Evolutionary conservation across 2,797 vertebrate species (phyloP), one percentile per base, ranked within the genome.

Genomic region (Kryptolebias ocellatus): DNA sequence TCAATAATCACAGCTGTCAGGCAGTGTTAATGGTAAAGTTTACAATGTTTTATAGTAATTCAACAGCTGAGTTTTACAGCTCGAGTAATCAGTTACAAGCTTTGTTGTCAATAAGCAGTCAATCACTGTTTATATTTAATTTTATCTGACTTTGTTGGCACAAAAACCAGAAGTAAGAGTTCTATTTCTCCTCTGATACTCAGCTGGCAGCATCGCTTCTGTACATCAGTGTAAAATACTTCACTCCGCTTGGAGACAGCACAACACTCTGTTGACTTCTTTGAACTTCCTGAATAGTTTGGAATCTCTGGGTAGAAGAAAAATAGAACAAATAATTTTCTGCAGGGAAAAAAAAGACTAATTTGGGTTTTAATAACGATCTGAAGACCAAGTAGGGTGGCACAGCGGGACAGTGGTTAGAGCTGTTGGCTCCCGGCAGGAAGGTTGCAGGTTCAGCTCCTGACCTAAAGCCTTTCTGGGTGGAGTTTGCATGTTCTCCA

Each of bases 101-200:
- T 20, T 14, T 37, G 14, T 28, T 29, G 39, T 45, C 39, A 54
- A 45, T 45, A 45, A 18, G 17, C 39, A 46, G 18, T 28, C 11
- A 42, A 16, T 49, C 51, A 8, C 24, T 63, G 20, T 52, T 42
- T 0, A 29, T 20, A 16, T 53, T 17, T 45, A 44, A 53, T 17
- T 27, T 37, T 10, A 10, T 52, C 18, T 18, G 15, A 4, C 61
- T 31, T 18, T 27, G 1, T 53, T 46, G 42, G n/a, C 9, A 31
- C n/a, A 45, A 60, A 60, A 49, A 12, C 4, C 10, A 15, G 28
- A 39, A 24, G 18, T 11, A 28, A 14, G 16, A 37, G 7, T 53
- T 39, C 27, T 44, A 34, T 62, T 47, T 52, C 20, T 63, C 24
- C 44, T 53, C 34, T 53, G 34, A 42, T 12, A 14, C 39, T 53